A percentile compares a stretch with the other conserved stretches of the same genome.
phyloP scores from a whole-genome alignment of 2,113 vertebrate species.

The Pteronura brasiliensis region DNA sequence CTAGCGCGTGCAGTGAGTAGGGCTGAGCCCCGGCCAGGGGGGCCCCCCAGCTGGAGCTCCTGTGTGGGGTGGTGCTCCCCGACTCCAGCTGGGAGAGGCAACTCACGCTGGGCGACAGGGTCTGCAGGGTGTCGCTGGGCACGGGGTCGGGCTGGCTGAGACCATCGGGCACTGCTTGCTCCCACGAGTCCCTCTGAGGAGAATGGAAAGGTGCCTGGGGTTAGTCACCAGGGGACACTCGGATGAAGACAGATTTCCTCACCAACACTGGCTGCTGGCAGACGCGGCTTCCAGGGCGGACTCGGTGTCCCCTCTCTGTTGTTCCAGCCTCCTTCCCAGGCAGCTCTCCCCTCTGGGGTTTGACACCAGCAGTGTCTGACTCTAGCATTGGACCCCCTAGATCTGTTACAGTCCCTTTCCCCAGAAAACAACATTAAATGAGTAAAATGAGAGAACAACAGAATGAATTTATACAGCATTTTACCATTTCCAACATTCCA shows the following conservation, averaged over 20 bases:
- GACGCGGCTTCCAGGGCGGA: accelerated
- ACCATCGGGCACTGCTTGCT: constrained; percentile 84
- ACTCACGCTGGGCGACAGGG: constrained; percentile 70
- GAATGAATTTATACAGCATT: background rate
- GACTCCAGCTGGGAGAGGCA: constrained; percentile 86
- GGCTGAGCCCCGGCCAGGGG: constrained; percentile 82
- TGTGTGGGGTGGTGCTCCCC: constrained; percentile 81
- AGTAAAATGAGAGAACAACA: background rate
- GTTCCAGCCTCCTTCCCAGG: no score
- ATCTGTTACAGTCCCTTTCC: background rate
- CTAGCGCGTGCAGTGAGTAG: constrained; percentile 89
- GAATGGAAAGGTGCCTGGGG: background rate
- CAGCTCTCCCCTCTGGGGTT: background rate
- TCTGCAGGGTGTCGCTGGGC: constrained; percentile 84
- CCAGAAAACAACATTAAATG: background rate
- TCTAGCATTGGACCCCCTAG: background rate
- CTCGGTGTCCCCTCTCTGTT: background rate
- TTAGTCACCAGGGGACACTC: background rate
- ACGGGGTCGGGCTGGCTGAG: constrained; percentile 83
- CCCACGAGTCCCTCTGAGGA: constrained; percentile 92
- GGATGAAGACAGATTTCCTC: background rate
- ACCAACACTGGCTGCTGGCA: accelerated
- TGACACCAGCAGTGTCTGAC: background rate
- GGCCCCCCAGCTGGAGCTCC: constrained; percentile 82
- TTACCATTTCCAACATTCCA: background rate